Evolutionary conservation across 2,113 vertebrate genomes (phyloP).

Genomic region (Rhinichthys klamathensis): DNA sequence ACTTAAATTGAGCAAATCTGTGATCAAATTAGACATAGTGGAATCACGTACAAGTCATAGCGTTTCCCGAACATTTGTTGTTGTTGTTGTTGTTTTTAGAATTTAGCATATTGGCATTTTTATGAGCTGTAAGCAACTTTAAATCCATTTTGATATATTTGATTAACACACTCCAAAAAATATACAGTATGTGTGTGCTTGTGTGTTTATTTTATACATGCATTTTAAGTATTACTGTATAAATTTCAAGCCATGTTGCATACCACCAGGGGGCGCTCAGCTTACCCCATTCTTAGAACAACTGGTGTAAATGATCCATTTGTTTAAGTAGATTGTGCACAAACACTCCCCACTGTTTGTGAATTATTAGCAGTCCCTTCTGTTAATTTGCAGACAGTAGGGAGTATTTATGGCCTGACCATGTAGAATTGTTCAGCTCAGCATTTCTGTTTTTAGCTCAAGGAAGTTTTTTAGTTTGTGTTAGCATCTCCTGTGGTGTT

Average conservation of each 20-base stretch:
- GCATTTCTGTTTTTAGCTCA: conserved; percentile 34
- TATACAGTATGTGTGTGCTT: too few relatives aligned
- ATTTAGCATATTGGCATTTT: not conserved
- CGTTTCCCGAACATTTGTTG: too few relatives aligned
- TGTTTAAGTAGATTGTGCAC: conserved; percentile 27
- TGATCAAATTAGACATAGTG: too few relatives aligned
- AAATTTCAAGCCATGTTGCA: not conserved
- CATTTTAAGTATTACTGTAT: not conserved
- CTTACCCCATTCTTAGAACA: not conserved
- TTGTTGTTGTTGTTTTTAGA: too few relatives aligned
- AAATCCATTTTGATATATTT: not conserved
- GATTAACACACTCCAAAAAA: too few relatives aligned
- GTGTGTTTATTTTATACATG: not conserved
- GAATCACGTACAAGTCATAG: too few relatives aligned
- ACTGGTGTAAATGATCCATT: conserved; percentile 23
- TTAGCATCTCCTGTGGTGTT: not conserved
- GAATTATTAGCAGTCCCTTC: conserved; percentile 25
- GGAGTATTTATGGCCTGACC: conserved; percentile 31
- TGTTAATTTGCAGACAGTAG: conserved; percentile 9
- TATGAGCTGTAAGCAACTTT: not conserved
- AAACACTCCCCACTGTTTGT: conserved; percentile 28
- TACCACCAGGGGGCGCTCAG: not conserved
- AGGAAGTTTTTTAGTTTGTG: not conserved
- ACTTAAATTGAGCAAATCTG: not conserved
- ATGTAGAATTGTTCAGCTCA: conserved; percentile 16